Evolutionary conservation across 2,888 invertebrate species (phyloP).

Genomic region (Prenolepis imparis): DNA sequence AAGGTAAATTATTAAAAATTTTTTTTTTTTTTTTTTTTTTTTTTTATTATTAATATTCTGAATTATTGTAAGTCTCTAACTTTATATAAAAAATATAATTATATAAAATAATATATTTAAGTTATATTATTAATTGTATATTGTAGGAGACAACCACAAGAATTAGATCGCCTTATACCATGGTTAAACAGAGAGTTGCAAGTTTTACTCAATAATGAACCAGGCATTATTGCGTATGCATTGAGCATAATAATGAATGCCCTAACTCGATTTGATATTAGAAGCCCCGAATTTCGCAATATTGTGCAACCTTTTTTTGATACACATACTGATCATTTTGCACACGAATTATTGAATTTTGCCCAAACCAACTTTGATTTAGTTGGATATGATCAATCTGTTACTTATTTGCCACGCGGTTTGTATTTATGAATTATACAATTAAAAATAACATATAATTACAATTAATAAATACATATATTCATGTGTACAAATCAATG

Average conservation of each 20-base stretch:
- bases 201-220: slow-evolving; percentile 90
- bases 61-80: background rate
- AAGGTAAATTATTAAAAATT: background rate
- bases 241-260: slow-evolving; percentile 90
- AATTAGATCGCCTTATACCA: slow-evolving; percentile 93
- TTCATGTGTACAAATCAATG: background rate
- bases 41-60: background rate
- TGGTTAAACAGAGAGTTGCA: slow-evolving; percentile 96
- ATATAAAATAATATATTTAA: background rate
- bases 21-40: slow-evolving; percentile 9
- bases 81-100: background rate
- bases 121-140: slow-evolving; percentile 1
- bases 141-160: slow-evolving; percentile 92
- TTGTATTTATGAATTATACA: slow-evolving; percentile 33
- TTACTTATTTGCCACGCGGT: slow-evolving; percentile 88
- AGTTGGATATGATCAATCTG: slow-evolving; percentile 92
- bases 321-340: slow-evolving; percentile 93
- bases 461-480: slow-evolving; percentile 16
- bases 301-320: slow-evolving; percentile 91
- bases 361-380: slow-evolving; percentile 95
- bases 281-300: slow-evolving; percentile 90
- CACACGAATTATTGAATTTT: slow-evolving; percentile 95
- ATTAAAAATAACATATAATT: background rate
- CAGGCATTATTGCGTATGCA: slow-evolving; percentile 90
- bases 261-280: slow-evolving; percentile 90